Evolutionary conservation across 2,113 vertebrate species (phyloP).

Genomic region (Hippocampus comes): DNA sequence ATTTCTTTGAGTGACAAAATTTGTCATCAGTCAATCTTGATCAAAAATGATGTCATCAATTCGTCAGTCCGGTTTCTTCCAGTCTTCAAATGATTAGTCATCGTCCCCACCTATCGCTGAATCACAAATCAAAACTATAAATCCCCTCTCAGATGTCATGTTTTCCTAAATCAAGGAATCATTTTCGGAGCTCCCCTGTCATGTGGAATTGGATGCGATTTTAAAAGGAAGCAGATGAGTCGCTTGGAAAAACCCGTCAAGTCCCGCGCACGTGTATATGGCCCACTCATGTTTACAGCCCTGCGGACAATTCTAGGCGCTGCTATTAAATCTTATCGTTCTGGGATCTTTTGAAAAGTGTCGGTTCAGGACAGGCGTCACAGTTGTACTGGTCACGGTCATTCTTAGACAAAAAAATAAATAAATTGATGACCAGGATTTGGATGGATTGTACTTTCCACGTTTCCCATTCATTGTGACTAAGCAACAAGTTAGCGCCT

Average conservation of each 20-base stretch:
- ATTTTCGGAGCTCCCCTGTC: background rate
- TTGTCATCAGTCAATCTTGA: slow-evolving; percentile 13
- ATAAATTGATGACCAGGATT: slow-evolving; percentile 3
- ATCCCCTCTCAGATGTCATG: background rate
- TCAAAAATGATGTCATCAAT: slow-evolving; percentile 20
- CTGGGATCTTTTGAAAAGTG: background rate
- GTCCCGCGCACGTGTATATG: background rate
- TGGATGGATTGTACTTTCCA: slow-evolving; percentile 23
- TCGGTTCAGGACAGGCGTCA: background rate
- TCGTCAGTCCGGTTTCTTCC: slow-evolving; percentile 5
- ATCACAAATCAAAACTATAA: slow-evolving; percentile 7
- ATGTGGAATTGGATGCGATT: background rate
- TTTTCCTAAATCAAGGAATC: background rate
- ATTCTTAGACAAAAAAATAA: slow-evolving; percentile 14
- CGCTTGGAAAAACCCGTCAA: slow-evolving; percentile 30
- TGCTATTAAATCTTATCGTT: slow-evolving; percentile 21
- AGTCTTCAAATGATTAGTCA: background rate
- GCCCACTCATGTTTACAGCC: slow-evolving; percentile 31
- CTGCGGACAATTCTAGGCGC: slow-evolving; percentile 9
- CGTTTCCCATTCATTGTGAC: slow-evolving; percentile 18
- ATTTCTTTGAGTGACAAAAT: background rate
- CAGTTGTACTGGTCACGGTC: background rate
- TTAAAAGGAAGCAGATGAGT: slow-evolving; percentile 1
- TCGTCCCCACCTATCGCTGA: background rate
- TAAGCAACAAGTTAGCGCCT: background rate